Evolutionary conservation across 2,113 vertebrate species (phyloP).

Genomic region (Percina caprodes): DNA sequence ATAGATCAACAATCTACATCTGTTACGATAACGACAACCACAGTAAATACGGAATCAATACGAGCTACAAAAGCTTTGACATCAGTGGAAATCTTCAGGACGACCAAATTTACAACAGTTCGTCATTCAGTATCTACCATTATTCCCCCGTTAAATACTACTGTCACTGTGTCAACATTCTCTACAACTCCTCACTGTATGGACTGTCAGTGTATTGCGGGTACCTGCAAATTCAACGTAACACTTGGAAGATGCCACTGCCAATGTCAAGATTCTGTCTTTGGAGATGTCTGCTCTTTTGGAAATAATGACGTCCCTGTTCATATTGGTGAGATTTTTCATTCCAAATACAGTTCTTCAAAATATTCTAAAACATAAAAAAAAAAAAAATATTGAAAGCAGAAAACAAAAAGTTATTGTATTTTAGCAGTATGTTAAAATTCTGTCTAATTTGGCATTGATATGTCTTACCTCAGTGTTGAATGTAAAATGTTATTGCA

Average conservation of each 20-base stretch:
- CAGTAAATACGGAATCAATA: neutral
- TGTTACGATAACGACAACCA: neutral
- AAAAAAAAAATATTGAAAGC: neutral
- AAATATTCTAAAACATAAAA: neutral
- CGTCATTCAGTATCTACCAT: neutral
- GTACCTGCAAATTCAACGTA: conserved; percentile 51
- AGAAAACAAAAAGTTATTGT: fast-evolving
- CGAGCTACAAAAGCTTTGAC: neutral
- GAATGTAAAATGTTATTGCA: neutral
- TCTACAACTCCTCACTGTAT: conserved; percentile 45
- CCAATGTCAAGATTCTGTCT: conserved; percentile 32
- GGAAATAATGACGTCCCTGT: conserved; percentile 26
- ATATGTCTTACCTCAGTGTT: no score
- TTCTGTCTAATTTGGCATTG: neutral
- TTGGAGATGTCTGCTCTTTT: conserved; percentile 61
- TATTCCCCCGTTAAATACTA: neutral
- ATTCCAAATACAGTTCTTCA: neutral
- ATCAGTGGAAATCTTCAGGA: neutral
- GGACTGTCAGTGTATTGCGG: conserved; percentile 56
- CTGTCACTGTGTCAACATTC: neutral
- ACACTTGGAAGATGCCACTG: conserved; percentile 58
- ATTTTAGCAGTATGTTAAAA: neutral
- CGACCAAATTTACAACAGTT: neutral
- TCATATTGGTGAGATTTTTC: conserved; percentile 60
- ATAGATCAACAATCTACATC: neutral